Conservation (phyloP, 2,888 invertebrate species). For the Syrista parreyssii region DNA sequence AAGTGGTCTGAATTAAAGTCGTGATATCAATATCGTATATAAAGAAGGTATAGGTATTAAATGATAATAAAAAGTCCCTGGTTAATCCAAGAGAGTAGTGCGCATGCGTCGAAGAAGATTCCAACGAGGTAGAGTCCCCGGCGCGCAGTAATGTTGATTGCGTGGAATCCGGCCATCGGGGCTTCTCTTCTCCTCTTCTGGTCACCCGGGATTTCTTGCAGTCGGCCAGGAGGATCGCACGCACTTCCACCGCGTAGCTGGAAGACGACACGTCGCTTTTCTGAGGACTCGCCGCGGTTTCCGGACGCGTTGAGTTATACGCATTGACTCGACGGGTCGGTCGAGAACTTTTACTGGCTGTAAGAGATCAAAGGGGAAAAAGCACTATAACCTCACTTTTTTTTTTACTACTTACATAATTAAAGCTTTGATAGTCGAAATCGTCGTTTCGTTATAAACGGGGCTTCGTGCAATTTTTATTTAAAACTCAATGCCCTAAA, state of each 20-base stretch:
- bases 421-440: neutral
- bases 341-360: neutral
- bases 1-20: neutral
- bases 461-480: neutral
- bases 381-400: neutral
- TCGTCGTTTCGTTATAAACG: neutral
- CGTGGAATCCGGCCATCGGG: conserved; percentile 43
- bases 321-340: neutral
- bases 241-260: neutral
- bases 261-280: neutral
- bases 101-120: neutral
- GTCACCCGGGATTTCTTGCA: conserved; percentile 3
- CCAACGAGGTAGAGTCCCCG: conserved; percentile 30
- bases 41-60: neutral
- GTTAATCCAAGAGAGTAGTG: neutral
- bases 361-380: neutral
- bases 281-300: conserved; percentile 2
- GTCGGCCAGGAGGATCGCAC: neutral
- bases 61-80: neutral
- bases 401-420: neutral
- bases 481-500: neutral
- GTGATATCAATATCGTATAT: neutral
- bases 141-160: conserved; percentile 55
- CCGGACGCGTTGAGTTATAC: neutral
- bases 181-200: conserved; percentile 24